These are phyloP conservation scores for Siderastrea siderea DNA, from an alignment of 92 coral and sea anemone genomes.

Conservation along the genomic window DNA sequence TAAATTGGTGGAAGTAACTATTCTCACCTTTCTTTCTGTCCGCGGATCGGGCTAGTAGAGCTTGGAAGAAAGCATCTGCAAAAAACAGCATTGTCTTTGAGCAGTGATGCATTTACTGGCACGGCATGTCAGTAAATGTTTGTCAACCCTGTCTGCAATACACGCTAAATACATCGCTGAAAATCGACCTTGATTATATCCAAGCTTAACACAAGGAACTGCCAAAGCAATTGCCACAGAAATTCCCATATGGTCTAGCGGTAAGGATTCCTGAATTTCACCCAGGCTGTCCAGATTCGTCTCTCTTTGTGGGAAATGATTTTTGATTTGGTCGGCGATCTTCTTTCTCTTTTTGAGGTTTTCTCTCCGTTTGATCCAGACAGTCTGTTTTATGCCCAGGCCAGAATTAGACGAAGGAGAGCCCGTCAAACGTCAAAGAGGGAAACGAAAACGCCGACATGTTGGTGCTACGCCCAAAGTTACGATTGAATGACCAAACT, in stretches of 20 bases:
- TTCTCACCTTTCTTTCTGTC: constrained; percentile 83
- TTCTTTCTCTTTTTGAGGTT: neutral
- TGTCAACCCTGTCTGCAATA: no score
- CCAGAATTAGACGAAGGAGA: no score
- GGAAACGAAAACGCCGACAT: no score
- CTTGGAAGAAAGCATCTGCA: constrained; percentile 97
- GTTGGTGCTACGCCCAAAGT: no score
- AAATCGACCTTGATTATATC: neutral
- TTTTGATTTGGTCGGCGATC: no score
- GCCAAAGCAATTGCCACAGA: neutral
- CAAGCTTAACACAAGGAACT: no score
- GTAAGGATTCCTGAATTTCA: neutral
- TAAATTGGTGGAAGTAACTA: neutral
- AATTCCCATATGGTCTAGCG: neutral
- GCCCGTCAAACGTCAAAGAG: no score
- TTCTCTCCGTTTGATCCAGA: neutral
- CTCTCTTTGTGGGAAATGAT: neutral
- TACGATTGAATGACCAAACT: no score
- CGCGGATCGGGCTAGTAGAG: constrained; percentile 90
- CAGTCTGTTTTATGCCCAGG: no score
- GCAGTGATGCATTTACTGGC: neutral
- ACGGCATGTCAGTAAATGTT: no score
- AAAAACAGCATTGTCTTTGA: neutral
- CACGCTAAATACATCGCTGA: no score
- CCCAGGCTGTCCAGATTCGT: neutral